These are phyloP conservation scores for Cynoglossus semilaevis DNA, from an alignment of 2,113 vertebrate genomes.

Conservation along the genomic window DNA sequence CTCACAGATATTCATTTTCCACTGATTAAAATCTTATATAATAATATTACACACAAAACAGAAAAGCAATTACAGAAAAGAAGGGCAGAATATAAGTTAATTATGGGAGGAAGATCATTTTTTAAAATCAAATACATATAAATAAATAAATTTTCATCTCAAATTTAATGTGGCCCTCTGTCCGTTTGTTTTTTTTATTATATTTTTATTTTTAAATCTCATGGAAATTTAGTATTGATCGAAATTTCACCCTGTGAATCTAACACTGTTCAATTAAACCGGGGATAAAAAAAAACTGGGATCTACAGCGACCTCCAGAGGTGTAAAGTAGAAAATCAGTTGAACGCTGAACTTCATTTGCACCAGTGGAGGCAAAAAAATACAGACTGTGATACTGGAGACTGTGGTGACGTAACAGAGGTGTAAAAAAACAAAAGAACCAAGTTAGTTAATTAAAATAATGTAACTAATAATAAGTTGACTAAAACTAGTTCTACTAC, in stretches of 20 bases:
- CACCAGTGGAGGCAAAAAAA: too few relatives aligned
- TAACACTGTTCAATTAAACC: neutral
- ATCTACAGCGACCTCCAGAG: slow-evolving; percentile 81
- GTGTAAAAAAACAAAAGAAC: too few relatives aligned
- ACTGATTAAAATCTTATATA: too few relatives aligned
- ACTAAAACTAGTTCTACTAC: too few relatives aligned
- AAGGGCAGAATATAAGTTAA: neutral
- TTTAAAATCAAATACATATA: neutral
- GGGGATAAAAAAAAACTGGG: slow-evolving; percentile 50
- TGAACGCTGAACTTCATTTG: neutral
- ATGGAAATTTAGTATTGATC: neutral
- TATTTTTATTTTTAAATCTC: too few relatives aligned
- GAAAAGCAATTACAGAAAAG: neutral
- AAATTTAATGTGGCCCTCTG: too few relatives aligned
- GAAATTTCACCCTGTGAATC: slow-evolving; percentile 7
- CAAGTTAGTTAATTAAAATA: too few relatives aligned
- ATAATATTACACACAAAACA: neutral
- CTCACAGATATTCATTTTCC: slow-evolving; percentile 20
- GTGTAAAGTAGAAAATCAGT: slow-evolving; percentile 53
- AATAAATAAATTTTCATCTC: slow-evolving; percentile 6
- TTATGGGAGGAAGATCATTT: neutral
- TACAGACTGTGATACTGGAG: too few relatives aligned
- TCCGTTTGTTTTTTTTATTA: too few relatives aligned
- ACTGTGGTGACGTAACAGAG: too few relatives aligned
- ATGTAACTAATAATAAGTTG: too few relatives aligned